Conservation (phyloP, 2,888 invertebrate genomes). For the Iphiclides podalirius region DNA sequence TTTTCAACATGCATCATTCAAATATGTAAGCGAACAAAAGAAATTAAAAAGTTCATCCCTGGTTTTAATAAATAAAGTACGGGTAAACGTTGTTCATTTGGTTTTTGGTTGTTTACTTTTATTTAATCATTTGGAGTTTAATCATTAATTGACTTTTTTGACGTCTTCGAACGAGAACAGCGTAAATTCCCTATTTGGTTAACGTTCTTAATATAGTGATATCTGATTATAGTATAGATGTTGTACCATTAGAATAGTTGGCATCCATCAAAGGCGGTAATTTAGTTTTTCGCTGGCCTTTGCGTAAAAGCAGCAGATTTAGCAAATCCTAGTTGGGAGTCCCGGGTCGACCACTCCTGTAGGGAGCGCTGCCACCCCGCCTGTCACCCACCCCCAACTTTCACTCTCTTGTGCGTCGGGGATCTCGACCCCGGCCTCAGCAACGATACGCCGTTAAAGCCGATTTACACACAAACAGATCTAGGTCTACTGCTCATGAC, state of each 20-base stretch:
- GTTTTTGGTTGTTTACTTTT: too few species aligned
- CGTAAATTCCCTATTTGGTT: too few species aligned
- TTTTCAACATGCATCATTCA: too few species aligned
- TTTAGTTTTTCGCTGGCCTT: conserved; percentile 43
- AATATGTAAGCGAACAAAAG: too few species aligned
- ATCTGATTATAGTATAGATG: neutral
- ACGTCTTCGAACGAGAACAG: too few species aligned
- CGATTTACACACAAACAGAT: conserved; percentile 37
- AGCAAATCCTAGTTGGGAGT: conserved; percentile 72
- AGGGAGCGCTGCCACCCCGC: conserved; percentile 55
- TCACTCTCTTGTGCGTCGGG: conserved; percentile 75
- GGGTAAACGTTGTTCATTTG: too few species aligned
- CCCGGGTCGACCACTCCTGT: conserved; percentile 75
- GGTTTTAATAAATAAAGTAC: too few species aligned
- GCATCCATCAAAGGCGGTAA: conserved; percentile 5
- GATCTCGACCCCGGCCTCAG: conserved; percentile 56
- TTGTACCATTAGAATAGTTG: neutral
- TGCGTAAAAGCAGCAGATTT: conserved; percentile 71
- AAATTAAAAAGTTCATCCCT: too few species aligned
- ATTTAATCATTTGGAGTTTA: too few species aligned
- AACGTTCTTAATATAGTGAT: too few species aligned
- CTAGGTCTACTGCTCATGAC: conserved; percentile 34
- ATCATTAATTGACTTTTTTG: too few species aligned
- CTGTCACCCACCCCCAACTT: conserved; percentile 69
- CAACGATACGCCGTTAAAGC: conserved; percentile 54